phyloP scores from a whole-genome alignment of 1,140 invertebrate species.

The Pseudomyrmex sp. region DNA sequence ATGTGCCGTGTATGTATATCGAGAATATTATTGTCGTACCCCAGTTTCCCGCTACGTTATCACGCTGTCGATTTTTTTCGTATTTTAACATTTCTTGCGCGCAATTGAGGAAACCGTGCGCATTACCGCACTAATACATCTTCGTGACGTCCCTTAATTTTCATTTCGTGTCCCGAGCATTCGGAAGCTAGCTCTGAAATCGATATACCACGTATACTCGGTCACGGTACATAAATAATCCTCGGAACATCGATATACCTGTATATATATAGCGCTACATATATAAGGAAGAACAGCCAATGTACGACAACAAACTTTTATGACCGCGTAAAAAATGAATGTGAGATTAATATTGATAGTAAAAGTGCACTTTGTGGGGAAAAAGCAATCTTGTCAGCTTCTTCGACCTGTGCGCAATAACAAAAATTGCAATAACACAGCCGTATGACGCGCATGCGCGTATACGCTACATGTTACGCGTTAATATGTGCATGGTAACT shows the following conservation, averaged over 20 bases:
- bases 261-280: neutral
- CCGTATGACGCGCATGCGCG: too few relatives aligned
- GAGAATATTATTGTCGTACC: neutral
- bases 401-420: neutral
- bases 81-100: neutral
- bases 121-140: constrained; percentile 37
- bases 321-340: constrained; percentile 31
- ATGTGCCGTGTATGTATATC: neutral
- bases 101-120: neutral
- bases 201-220: constrained; percentile 41
- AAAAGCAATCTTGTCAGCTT: neutral
- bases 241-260: constrained; percentile 11
- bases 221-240: constrained; percentile 67
- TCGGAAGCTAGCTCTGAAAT: constrained; percentile 40
- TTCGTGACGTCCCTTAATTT: constrained; percentile 66
- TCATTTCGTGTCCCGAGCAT: constrained; percentile 22
- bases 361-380: neutral
- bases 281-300: constrained; percentile 34
- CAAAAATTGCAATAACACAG: neutral
- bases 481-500: neutral
- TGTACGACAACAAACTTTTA: constrained; percentile 58
- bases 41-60: neutral
- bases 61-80: neutral
- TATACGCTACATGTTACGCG: neutral
- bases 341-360: constrained; percentile 42